phyloP scores from a whole-genome alignment of 1,140 invertebrate species.

The Calliphora vicina region DNA sequence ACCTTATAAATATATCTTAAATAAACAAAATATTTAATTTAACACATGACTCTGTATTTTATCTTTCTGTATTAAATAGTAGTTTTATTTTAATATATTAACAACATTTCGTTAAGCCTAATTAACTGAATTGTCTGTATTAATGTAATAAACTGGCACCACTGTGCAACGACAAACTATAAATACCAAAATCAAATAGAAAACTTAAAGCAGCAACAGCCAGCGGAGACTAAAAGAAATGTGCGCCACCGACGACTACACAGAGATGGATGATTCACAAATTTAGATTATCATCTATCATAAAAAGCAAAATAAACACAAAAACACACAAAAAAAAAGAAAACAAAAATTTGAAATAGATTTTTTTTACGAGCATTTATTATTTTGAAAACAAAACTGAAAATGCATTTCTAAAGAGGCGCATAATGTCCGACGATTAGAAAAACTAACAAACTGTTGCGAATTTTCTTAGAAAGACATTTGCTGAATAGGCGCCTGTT shows the following conservation, averaged over 20 bases:
- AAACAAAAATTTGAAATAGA: neutral
- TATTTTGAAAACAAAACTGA: neutral
- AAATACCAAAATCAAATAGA: neutral
- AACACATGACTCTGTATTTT: too few species aligned
- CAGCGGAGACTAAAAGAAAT: neutral
- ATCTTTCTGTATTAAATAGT: too few species aligned
- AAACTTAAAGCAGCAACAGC: neutral
- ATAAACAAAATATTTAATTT: too few species aligned
- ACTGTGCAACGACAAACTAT: neutral
- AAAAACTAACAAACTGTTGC: neutral
- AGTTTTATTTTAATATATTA: too few species aligned
- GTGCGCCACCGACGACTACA: conserved; percentile 3
- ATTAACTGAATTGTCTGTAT: too few species aligned
- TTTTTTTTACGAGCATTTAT: neutral
- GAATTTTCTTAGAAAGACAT: neutral
- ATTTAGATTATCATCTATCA: neutral
- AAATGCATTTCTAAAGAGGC: neutral
- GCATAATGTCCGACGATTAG: neutral
- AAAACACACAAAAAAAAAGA: neutral
- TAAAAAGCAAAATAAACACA: neutral
- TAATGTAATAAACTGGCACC: neutral
- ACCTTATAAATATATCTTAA: too few species aligned
- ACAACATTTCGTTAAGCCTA: too few species aligned
- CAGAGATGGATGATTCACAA: neutral
- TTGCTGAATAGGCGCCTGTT: neutral